A percentile compares a stretch with the other conserved stretches of the same genome.
Conservation (phyloP, 2,113 vertebrate species). For the Mandrillus leucophaeus region DNA sequence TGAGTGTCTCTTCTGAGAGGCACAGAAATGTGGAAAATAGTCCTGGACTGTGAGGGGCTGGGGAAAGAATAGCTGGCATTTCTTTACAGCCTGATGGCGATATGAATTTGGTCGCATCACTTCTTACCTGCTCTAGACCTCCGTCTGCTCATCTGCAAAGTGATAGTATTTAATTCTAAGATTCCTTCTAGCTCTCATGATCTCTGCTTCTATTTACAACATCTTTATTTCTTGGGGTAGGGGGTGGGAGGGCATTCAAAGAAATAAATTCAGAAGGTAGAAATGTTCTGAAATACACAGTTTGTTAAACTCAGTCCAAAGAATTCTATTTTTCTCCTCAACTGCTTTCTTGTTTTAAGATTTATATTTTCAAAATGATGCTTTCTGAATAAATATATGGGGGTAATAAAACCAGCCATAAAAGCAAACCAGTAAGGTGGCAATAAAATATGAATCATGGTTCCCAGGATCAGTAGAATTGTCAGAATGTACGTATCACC, state of each 20-base stretch:
- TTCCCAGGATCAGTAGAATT: neutral
- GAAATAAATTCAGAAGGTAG: slow-evolving; percentile 16
- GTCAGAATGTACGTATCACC: neutral
- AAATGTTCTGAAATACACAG: slow-evolving; percentile 13
- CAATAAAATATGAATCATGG: slow-evolving; percentile 51
- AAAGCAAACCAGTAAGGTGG: slow-evolving; percentile 55
- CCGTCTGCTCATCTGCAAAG: neutral
- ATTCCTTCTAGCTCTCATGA: neutral
- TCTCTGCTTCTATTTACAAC: neutral
- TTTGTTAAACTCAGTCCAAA: slow-evolving; percentile 27
- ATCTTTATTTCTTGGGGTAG: neutral
- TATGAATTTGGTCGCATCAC: neutral
- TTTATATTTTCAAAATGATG: slow-evolving; percentile 59
- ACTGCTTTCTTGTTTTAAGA: slow-evolving; percentile 35
- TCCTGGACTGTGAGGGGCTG: accelerated
- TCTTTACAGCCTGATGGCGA: neutral
- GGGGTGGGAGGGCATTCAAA: neutral
- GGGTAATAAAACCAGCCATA: slow-evolving; percentile 43
- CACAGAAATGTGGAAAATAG: neutral
- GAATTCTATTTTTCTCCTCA: slow-evolving; percentile 41
- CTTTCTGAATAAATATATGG: slow-evolving; percentile 68
- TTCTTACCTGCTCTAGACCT: neutral
- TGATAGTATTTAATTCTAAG: neutral
- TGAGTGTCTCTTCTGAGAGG: neutral
- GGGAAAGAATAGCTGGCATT: neutral